A percentile compares a stretch with the other conserved stretches of the same genome.
phyloP scores from a whole-genome alignment of 2,888 invertebrate species.

The Ophion obscuratus region DNA sequence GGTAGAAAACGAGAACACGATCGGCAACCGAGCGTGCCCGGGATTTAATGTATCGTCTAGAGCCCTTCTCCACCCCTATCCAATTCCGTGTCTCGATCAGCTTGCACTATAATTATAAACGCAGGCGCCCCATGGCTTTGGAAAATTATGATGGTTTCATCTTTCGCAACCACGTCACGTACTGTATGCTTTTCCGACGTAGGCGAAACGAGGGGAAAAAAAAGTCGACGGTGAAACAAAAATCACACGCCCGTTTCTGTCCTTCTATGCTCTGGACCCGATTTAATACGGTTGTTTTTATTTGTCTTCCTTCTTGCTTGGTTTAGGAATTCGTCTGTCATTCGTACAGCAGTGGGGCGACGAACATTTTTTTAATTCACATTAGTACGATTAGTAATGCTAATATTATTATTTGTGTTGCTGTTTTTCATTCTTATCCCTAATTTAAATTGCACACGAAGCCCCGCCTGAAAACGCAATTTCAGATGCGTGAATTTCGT shows the following conservation, averaged over 20 bases:
- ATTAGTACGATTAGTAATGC: no score
- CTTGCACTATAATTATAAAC: slow-evolving; percentile 59
- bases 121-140: slow-evolving; percentile 29
- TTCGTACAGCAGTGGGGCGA: no score
- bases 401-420: no score
- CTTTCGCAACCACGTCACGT: slow-evolving; percentile 47
- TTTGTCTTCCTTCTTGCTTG: no score
- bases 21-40: slow-evolving; percentile 59
- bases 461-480: no score
- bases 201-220: slow-evolving; percentile 24
- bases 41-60: slow-evolving; percentile 64
- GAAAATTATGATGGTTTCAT: slow-evolving; percentile 50
- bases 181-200: slow-evolving; percentile 14
- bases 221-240: background rate
- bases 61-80: background rate
- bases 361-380: no score
- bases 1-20: slow-evolving; percentile 62
- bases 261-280: background rate
- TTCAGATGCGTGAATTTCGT: no score
- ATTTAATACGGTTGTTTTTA: background rate
- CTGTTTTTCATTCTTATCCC: no score
- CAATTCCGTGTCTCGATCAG: slow-evolving; percentile 43
- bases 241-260: background rate
- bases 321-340: no score
- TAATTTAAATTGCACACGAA: no score